phyloP scores from a whole-genome alignment of 1,140 invertebrate species.

The Centruroides vittatus region DNA sequence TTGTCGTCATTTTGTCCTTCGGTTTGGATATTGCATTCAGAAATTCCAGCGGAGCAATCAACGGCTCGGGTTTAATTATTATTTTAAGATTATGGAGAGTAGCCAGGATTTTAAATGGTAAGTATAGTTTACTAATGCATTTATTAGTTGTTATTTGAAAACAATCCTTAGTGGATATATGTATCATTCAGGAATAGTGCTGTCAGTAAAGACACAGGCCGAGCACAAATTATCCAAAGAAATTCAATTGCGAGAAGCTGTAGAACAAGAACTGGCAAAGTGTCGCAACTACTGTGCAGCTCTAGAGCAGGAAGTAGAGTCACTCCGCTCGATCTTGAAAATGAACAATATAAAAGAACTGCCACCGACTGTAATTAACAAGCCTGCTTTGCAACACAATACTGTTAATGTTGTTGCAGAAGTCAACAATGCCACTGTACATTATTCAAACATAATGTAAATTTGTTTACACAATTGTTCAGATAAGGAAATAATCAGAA shows the following conservation, averaged over 20 bases:
- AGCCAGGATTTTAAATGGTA: conserved; percentile 30
- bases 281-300: conserved; percentile 21
- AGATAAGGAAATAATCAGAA: too few species aligned
- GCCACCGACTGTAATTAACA: conserved; percentile 5
- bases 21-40: conserved; percentile 28
- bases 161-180: neutral
- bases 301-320: conserved; percentile 12
- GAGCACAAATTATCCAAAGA: conserved; percentile 28
- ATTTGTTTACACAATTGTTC: too few species aligned
- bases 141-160: neutral
- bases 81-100: conserved; percentile 29
- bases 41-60: conserved; percentile 2
- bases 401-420: conserved; percentile 14
- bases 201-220: conserved; percentile 29
- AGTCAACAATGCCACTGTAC: conserved; percentile 1
- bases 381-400: neutral
- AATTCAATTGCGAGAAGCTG: conserved; percentile 19
- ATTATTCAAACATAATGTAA: too few species aligned
- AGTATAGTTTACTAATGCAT: neutral
- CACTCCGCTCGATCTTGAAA: conserved; percentile 4
- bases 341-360: conserved; percentile 5
- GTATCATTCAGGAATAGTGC: conserved; percentile 26
- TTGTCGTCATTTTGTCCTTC: conserved; percentile 30
- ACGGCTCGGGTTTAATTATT: conserved; percentile 27
- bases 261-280: conserved; percentile 29